These are phyloP conservation scores for Monomorium pharaonis DNA, from an alignment of 1,140 invertebrate genomes.

Conservation along the genomic window DNA sequence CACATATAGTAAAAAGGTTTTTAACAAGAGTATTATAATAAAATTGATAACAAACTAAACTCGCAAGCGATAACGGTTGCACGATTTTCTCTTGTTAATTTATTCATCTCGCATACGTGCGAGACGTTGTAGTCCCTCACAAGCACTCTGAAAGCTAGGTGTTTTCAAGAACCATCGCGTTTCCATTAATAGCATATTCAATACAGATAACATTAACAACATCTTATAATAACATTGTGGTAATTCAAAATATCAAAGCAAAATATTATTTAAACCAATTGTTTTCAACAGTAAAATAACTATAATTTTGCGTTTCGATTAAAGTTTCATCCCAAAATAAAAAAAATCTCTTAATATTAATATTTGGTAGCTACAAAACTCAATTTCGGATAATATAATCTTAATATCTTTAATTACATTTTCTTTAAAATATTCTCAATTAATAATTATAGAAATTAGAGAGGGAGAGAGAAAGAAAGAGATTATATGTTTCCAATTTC, in stretches of 20 bases:
- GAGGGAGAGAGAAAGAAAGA: background rate
- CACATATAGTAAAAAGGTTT: no score
- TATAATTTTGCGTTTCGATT: background rate
- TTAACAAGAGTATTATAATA: no score
- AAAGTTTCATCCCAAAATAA: background rate
- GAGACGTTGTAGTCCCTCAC: background rate
- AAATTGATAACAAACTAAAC: no score
- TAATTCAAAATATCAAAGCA: background rate
- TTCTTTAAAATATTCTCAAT: background rate
- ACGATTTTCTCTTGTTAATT: background rate
- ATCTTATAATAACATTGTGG: background rate
- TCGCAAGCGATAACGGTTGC: background rate
- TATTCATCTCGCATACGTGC: background rate
- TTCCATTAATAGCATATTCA: background rate
- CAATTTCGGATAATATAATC: background rate
- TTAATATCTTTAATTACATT: background rate
- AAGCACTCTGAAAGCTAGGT: background rate
- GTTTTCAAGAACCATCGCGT: background rate
- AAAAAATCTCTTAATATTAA: background rate
- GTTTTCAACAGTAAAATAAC: background rate
- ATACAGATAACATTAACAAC: background rate
- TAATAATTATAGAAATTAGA: background rate
- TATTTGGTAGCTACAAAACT: background rate
- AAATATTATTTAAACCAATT: background rate
- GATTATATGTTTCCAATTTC: background rate